phyloP scores from a whole-genome alignment of 2,888 invertebrate species.

The Campaea margaritaria region DNA sequence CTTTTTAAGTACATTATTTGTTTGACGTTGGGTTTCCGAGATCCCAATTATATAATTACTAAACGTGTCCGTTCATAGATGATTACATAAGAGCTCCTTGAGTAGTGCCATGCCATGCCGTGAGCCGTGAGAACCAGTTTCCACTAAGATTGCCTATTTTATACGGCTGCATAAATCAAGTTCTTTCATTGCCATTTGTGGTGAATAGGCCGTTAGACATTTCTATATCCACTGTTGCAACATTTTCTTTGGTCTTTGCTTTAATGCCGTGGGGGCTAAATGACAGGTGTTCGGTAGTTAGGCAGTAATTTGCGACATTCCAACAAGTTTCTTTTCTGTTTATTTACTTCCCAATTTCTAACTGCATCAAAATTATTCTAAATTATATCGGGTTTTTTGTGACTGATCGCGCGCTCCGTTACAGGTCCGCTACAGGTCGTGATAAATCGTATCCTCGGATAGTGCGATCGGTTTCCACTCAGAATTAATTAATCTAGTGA shows the following conservation, averaged over 20 bases:
- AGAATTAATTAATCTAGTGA: too few species aligned
- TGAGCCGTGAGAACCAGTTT: conserved; percentile 40
- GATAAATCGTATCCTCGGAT: too few species aligned
- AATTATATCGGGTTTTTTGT: too few species aligned
- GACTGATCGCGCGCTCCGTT: too few species aligned
- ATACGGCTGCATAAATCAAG: conserved; percentile 28
- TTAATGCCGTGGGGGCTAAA: background rate
- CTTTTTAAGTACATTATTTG: background rate
- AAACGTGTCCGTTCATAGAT: conserved; percentile 25
- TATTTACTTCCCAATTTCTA: too few species aligned
- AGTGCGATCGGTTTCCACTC: too few species aligned
- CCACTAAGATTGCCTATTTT: conserved; percentile 33
- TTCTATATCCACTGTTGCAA: conserved; percentile 25
- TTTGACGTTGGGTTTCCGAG: conserved; percentile 13
- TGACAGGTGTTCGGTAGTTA: too few species aligned
- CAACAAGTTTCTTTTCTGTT: too few species aligned
- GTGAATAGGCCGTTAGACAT: conserved; percentile 31
- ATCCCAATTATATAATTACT: conserved; percentile 27
- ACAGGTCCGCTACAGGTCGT: too few species aligned
- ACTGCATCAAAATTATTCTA: too few species aligned
- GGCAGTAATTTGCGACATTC: too few species aligned
- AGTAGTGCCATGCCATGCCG: conserved; percentile 23
- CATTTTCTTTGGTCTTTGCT: conserved; percentile 13
- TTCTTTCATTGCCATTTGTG: conserved; percentile 32
- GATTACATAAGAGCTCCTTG: conserved; percentile 39